Percentiles rank a stretch among this genome's conserved stretches.
These are phyloP conservation scores for Acanthopleura granulata DNA, from an alignment of 2,888 invertebrate species.

Conservation along the genomic window DNA sequence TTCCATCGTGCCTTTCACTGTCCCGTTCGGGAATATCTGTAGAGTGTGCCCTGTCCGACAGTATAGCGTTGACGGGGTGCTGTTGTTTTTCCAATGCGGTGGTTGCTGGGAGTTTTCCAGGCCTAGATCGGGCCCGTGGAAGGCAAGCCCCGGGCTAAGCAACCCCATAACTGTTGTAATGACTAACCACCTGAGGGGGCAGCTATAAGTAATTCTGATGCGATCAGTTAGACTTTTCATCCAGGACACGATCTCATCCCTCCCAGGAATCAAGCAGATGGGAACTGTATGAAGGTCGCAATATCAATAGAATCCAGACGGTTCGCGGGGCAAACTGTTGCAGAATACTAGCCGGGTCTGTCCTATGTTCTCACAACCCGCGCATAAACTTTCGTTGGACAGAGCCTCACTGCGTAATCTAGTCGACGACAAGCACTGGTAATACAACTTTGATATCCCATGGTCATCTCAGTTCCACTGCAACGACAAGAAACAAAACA, in stretches of 20 bases:
- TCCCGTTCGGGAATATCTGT: slow-evolving; percentile 19
- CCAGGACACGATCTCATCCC: slow-evolving; percentile 13
- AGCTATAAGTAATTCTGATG: background rate
- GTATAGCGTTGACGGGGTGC: slow-evolving; percentile 1
- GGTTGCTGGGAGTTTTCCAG: background rate
- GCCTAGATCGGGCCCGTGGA: background rate
- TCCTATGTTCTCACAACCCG: no score
- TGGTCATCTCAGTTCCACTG: no score
- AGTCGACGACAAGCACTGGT: no score
- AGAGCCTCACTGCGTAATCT: no score
- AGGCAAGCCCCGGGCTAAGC: background rate
- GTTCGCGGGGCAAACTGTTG: no score
- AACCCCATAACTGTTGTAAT: background rate
- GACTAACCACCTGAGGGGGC: background rate
- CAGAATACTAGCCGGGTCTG: no score
- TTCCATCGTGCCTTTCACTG: slow-evolving; percentile 16
- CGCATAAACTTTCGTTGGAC: no score
- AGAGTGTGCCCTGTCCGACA: slow-evolving; percentile 18
- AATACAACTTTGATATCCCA: no score
- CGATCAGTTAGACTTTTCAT: slow-evolving; percentile 11
- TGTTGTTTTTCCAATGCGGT: background rate
- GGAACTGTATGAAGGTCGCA: no score
- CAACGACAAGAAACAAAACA: no score
- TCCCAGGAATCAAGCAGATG: background rate
- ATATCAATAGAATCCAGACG: no score